Base-by-base conservation (phyloP, 2,888 invertebrate species). In the Ormyrus labotus region DNA sequence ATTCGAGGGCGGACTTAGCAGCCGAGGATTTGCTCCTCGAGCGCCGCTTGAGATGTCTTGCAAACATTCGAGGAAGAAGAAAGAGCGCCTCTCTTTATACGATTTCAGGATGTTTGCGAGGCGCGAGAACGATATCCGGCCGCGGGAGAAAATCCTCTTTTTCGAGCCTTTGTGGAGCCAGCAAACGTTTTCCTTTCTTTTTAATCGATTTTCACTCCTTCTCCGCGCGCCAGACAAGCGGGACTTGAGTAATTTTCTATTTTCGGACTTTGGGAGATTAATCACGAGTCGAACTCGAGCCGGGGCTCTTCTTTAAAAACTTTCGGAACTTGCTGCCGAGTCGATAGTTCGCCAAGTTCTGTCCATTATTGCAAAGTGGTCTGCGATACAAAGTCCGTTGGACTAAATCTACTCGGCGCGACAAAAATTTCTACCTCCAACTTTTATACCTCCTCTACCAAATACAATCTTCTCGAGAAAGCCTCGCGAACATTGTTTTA, bases 361-460 rank as follows among this genome's bases (percentile, higher is more conserved):
- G 73, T 70, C 74, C 78, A 74, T 78, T 81, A 81, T 81, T 70
- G 65, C 69, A 73, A 73, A 70, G 60, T 67, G 13, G 34, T 67
- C 50, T 13, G 60, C 55, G 75, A 75, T 71, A 70, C 79, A 72
- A 78, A 78, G 72, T 72, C 60, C 70, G 48, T 55, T 53, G 19
- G 47, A n/a, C 48, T 50, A 76, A 76, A 63, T 67, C 61, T 65
- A 13, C 61, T 61, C 19, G 5, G 11, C 47, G 19, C 19, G 58
- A n/a, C 69, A 11, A 60, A 63, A 67, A 75, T 67, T 58, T 64
- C 55, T 55, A 53, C 19, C 19, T 19, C 19, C 19, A 19, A 19
- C 19, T 19, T 19, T 19, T 19, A 1, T 19, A 19, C 19, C 19
- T 19, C 19, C 19, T 19, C 19, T 2, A 19, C 19, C 19, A 19